Percentiles rank a stretch among this genome's conserved stretches.
Evolutionary conservation across 2,797 vertebrate species (phyloP).

Genomic region (Artibeus lituratus): DNA sequence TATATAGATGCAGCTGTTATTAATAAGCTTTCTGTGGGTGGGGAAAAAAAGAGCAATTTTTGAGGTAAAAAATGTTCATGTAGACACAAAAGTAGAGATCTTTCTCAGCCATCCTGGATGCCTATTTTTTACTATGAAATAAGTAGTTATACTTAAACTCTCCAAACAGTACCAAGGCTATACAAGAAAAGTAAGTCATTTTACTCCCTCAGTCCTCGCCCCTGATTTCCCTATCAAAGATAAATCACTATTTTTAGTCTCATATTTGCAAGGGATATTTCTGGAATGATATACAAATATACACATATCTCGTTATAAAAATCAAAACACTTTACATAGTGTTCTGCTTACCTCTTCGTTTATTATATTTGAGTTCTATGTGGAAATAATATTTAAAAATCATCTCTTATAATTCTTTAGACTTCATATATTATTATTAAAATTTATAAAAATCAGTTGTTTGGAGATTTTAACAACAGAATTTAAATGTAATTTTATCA

Average conservation of each 20-base stretch:
- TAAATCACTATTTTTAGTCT: neutral
- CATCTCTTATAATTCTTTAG: neutral
- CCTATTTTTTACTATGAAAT: neutral
- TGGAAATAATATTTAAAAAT: conserved; percentile 23
- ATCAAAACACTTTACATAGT: neutral
- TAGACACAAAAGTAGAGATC: neutral
- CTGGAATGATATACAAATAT: neutral
- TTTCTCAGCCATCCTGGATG: neutral
- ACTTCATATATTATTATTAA: neutral
- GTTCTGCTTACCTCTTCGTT: conserved; percentile 4
- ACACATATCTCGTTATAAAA: neutral
- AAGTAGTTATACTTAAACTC: neutral
- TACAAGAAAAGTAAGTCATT: neutral
- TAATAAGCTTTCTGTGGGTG: neutral
- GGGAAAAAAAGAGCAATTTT: neutral
- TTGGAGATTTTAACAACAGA: conserved; percentile 13
- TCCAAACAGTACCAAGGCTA: neutral
- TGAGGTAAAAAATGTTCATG: conserved; percentile 6
- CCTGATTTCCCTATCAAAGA: neutral
- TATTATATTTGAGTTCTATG: neutral
- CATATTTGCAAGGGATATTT: neutral
- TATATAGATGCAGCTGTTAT: neutral
- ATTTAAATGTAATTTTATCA: neutral
- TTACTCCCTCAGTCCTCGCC: neutral
- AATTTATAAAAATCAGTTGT: conserved; percentile 17